These are phyloP conservation scores for Cephus nigrinus DNA, from an alignment of 2,888 invertebrate genomes.

Conservation along the genomic window DNA sequence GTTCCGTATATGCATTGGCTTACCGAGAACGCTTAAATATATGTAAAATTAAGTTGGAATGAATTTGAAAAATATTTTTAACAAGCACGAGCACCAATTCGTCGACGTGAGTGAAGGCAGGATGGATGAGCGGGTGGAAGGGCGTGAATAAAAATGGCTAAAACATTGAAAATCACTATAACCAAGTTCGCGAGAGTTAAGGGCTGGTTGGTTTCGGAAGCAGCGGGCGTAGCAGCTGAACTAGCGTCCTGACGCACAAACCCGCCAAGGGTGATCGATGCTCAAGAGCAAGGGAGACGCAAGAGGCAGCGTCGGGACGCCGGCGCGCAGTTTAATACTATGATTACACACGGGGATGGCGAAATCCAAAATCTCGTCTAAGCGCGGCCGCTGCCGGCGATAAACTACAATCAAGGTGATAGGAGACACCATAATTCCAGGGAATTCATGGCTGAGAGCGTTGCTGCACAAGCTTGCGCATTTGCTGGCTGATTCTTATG, in stretches of 20 bases:
- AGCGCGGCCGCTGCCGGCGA: not conserved
- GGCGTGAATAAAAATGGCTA: not conserved
- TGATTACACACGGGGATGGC: conserved; percentile 3
- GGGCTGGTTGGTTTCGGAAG: conserved; percentile 11
- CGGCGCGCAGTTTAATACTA: conserved; percentile 29
- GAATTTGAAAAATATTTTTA: not conserved
- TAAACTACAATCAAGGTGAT: not conserved
- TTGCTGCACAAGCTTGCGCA: not conserved
- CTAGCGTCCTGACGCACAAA: conserved; percentile 37
- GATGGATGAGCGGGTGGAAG: not conserved
- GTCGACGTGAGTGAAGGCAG: not conserved
- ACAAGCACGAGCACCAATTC: not conserved
- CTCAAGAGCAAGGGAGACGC: conserved; percentile 42
- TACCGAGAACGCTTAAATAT: not conserved
- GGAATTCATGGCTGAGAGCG: not conserved
- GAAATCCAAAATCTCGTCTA: conserved; percentile 7
- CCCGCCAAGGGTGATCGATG: conserved; percentile 45
- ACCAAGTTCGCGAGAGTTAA: not conserved
- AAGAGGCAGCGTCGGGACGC: conserved; percentile 38
- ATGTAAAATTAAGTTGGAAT: not conserved
- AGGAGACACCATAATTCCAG: not conserved
- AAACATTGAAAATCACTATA: not conserved
- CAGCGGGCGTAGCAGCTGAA: conserved; percentile 27
- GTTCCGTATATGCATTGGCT: not conserved
- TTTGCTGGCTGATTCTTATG: not conserved